phyloP scores from a whole-genome alignment of 1,140 invertebrate species.

The Listronotus oregonensis region DNA sequence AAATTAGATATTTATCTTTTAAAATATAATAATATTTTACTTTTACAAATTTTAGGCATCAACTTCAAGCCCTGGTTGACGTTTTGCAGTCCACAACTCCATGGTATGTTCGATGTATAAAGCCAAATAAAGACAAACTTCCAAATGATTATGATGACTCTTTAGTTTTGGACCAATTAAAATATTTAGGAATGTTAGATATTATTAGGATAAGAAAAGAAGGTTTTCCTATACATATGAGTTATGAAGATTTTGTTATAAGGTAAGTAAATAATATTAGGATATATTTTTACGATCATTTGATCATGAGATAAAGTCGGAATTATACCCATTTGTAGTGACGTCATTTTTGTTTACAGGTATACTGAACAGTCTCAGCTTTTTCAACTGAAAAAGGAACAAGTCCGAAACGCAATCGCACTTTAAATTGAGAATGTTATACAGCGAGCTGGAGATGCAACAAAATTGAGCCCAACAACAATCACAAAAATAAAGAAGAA shows the following conservation, averaged over 20 bases:
- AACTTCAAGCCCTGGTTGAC: conserved; percentile 89
- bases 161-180: conserved; percentile 87
- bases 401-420: too few species aligned
- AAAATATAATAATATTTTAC: too few species aligned
- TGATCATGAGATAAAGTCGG: too few species aligned
- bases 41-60: conserved; percentile 65
- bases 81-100: conserved; percentile 89
- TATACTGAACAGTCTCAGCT: too few species aligned
- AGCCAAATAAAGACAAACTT: conserved; percentile 89
- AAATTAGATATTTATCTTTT: too few species aligned
- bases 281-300: background rate
- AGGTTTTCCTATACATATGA: conserved; percentile 90
- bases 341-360: too few species aligned
- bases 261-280: conserved; percentile 8
- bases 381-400: too few species aligned
- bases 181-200: conserved; percentile 94
- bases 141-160: conserved; percentile 81
- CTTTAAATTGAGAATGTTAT: too few species aligned
- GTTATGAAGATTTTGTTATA: conserved; percentile 75
- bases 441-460: too few species aligned
- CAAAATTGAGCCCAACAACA: too few species aligned
- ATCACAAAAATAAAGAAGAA: too few species aligned
- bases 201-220: conserved; percentile 92
- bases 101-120: conserved; percentile 96
- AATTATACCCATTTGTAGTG: too few species aligned